Evolutionary conservation across 1,140 invertebrate genomes (phyloP).

Genomic region (Luehdorfia chinensis): DNA sequence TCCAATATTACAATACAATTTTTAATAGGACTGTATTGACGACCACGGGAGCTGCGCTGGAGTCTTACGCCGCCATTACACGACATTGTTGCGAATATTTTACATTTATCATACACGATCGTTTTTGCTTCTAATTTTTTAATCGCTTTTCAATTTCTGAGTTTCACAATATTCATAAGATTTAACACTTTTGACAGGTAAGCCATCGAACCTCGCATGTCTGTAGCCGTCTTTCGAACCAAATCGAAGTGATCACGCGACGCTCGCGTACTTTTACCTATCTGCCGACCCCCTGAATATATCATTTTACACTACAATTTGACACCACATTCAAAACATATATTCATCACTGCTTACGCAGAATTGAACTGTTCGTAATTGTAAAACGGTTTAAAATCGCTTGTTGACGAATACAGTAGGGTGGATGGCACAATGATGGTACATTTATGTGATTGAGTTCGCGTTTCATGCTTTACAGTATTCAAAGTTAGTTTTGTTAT

Average conservation of each 20-base stretch:
- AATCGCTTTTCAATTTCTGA: conserved; percentile 23
- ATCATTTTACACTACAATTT: conserved; percentile 67
- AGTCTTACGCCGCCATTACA: no score
- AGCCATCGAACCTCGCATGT: conserved; percentile 45
- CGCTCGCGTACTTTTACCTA: conserved; percentile 34
- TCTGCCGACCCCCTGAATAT: conserved; percentile 45
- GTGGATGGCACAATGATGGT: conserved; percentile 35
- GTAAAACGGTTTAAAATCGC: conserved; percentile 23
- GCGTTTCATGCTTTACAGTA: conserved; percentile 43
- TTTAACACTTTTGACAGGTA: conserved; percentile 49
- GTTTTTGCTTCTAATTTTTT: no score
- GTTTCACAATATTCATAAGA: conserved; percentile 36
- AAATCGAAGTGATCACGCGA: conserved; percentile 57
- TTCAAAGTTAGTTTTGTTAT: conserved; percentile 49
- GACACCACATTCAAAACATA: conserved; percentile 48
- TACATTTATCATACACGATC: no score
- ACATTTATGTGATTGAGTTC: conserved; percentile 52
- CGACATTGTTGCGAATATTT: no score
- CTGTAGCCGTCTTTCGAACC: conserved; percentile 30
- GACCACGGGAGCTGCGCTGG: no score
- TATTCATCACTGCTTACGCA: conserved; percentile 13
- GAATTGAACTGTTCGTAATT: conserved; percentile 28
- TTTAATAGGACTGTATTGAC: no score
- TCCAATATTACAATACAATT: no score
- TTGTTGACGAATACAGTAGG: background rate